Conservation (phyloP, 2,888 invertebrate genomes). For the Ochlodes sylvanus region DNA sequence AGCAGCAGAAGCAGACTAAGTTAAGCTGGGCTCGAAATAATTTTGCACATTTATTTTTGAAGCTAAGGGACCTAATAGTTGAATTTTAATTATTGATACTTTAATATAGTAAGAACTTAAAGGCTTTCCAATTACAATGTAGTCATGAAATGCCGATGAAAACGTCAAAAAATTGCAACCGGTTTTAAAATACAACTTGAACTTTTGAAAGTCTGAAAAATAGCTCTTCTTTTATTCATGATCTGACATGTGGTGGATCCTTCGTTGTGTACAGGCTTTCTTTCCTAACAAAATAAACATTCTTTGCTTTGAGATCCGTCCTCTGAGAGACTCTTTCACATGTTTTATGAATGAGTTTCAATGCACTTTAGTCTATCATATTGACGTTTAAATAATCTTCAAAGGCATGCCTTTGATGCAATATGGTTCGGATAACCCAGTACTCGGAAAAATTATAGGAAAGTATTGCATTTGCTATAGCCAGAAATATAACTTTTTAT, state of each 20-base stretch:
- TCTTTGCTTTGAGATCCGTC: conserved; percentile 80
- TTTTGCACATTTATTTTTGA: no score
- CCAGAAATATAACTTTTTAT: conserved; percentile 29
- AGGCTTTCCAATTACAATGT: background rate
- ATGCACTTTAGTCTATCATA: conserved; percentile 62
- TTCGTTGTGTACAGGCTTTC: conserved; percentile 79
- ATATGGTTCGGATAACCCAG: background rate
- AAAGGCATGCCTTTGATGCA: conserved; percentile 7
- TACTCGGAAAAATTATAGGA: background rate
- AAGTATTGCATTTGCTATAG: background rate
- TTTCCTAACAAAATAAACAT: conserved; percentile 83
- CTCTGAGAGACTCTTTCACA: conserved; percentile 77
- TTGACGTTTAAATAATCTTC: conserved; percentile 21
- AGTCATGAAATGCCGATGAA: background rate
- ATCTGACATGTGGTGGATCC: conserved; percentile 80
- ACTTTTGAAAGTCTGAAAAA: conserved; percentile 82
- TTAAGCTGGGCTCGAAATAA: no score
- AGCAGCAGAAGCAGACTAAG: no score
- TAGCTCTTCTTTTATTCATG: conserved; percentile 83
- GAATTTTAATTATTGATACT: no score
- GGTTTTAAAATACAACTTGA: conserved; percentile 73
- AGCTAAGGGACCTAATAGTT: no score
- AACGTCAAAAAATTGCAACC: conserved; percentile 61
- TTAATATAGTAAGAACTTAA: background rate
- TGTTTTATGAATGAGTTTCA: conserved; percentile 80